These are phyloP conservation scores for Chlorops oryzae DNA, from an alignment of 1,140 invertebrate species.

Conservation along the genomic window DNA sequence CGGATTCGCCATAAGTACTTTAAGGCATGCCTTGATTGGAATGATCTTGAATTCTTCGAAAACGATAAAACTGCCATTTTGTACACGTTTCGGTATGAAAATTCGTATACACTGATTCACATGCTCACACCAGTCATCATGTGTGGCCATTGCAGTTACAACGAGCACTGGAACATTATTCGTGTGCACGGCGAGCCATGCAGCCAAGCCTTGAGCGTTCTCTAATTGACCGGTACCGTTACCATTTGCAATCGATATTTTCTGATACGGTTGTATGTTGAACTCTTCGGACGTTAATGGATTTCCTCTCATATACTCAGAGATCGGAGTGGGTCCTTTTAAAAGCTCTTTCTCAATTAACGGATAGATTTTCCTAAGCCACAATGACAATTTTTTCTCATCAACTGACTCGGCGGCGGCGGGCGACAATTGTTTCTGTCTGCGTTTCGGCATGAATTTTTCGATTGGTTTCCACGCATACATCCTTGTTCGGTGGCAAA, in stretches of 20 bases:
- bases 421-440: conserved; percentile 20
- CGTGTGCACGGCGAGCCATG: conserved; percentile 39
- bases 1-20: conserved; percentile 31
- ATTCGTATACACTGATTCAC: conserved; percentile 33
- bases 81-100: conserved; percentile 34
- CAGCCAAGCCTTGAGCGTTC: conserved; percentile 35
- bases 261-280: conserved; percentile 35
- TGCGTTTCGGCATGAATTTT: conserved; percentile 23
- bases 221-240: too few relatives aligned
- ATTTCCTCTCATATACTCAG: conserved; percentile 6
- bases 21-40: conserved; percentile 33
- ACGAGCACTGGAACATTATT: conserved; percentile 40
- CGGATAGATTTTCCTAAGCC: conserved; percentile 34
- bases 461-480: conserved; percentile 20
- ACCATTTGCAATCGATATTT: conserved; percentile 16
- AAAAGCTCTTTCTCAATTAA: conserved; percentile 32
- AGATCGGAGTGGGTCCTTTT: conserved; percentile 30
- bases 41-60: conserved; percentile 27
- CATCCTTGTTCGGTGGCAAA: conserved; percentile 18
- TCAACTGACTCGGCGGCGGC: conserved; percentile 17
- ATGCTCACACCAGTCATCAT: conserved; percentile 45
- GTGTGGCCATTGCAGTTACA: conserved; percentile 30
- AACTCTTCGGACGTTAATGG: conserved; percentile 16
- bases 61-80: conserved; percentile 27
- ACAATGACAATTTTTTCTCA: conserved; percentile 33